A percentile compares a stretch with the other conserved stretches of the same genome.
phyloP scores from a whole-genome alignment of 2,113 vertebrate species.

The Rhabdornis inornatus region DNA sequence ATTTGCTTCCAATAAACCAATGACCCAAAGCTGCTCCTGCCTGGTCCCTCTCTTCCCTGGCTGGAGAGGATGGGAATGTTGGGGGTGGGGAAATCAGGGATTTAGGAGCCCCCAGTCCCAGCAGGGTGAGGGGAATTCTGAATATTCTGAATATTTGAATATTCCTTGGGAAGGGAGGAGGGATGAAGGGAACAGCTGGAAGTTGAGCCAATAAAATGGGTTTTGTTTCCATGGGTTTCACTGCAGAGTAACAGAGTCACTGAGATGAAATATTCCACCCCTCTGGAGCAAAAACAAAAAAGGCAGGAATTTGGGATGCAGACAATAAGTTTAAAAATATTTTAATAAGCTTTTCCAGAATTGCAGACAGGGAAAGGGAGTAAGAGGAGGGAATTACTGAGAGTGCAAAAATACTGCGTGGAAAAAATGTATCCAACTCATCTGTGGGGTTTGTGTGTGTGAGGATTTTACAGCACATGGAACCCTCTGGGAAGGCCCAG shows the following conservation, averaged over 20 bases:
- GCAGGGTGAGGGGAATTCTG: neutral
- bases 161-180: neutral
- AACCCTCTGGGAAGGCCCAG: conserved; percentile 44
- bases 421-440: conserved; percentile 55
- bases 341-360: conserved; percentile 78
- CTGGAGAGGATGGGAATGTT: neutral
- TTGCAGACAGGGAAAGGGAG: conserved; percentile 59
- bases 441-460: neutral
- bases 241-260: too few relatives aligned
- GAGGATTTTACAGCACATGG: neutral
- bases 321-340: conserved; percentile 69
- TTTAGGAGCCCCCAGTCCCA: neutral
- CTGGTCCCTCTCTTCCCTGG: neutral
- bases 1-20: conserved; percentile 72
- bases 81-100: neutral
- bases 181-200: neutral
- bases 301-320: conserved; percentile 18
- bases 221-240: neutral
- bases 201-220: neutral
- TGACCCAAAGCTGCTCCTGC: neutral
- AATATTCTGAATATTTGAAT: too few relatives aligned
- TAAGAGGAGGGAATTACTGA: conserved; percentile 50
- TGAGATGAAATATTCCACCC: neutral
- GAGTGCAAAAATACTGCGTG: conserved; percentile 77
- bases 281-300: neutral